Conservation (phyloP, 2,113 vertebrate genomes). For the Phrynosoma blainvillii region DNA sequence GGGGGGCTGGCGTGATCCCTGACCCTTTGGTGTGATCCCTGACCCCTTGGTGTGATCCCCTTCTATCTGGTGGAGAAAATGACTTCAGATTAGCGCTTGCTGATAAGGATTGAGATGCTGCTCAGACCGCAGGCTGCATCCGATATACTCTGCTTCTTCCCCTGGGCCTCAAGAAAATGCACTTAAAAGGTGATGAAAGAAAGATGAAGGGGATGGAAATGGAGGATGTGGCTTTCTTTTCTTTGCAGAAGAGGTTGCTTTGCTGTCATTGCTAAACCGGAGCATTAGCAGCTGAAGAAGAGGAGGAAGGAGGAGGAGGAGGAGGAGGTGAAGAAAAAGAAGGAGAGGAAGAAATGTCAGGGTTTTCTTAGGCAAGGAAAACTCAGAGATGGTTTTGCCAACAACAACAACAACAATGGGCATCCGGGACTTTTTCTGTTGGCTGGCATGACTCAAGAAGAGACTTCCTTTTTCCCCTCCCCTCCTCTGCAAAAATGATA, state of each 20-base stretch:
- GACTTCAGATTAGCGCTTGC: not conserved
- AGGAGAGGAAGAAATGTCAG: not conserved
- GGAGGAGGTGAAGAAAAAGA: not conserved
- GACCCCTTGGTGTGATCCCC: not conserved
- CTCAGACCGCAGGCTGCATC: not conserved
- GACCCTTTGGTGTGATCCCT: not conserved
- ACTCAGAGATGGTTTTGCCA: too few relatives aligned
- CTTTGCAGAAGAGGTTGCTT: not conserved
- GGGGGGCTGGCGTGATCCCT: not conserved
- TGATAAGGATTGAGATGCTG: not conserved
- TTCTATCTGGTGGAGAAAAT: not conserved
- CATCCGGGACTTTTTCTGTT: too few relatives aligned
- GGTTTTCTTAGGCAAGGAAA: too few relatives aligned
- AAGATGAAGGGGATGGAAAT: not conserved
- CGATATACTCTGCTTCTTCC: not conserved
- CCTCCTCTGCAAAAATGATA: too few relatives aligned
- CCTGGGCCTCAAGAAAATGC: conserved; percentile 20
- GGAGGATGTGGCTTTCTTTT: conserved; percentile 20
- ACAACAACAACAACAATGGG: too few relatives aligned
- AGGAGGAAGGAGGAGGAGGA: too few relatives aligned
- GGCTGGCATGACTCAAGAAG: too few relatives aligned
- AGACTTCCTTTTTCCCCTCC: too few relatives aligned
- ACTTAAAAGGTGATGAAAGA: conserved; percentile 23
- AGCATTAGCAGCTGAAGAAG: not conserved
- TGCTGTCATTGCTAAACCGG: not conserved